Evolutionary conservation across 2,113 vertebrate species (phyloP), one percentile per base, ranked within the genome.

Genomic region (Steatornis caripensis): DNA sequence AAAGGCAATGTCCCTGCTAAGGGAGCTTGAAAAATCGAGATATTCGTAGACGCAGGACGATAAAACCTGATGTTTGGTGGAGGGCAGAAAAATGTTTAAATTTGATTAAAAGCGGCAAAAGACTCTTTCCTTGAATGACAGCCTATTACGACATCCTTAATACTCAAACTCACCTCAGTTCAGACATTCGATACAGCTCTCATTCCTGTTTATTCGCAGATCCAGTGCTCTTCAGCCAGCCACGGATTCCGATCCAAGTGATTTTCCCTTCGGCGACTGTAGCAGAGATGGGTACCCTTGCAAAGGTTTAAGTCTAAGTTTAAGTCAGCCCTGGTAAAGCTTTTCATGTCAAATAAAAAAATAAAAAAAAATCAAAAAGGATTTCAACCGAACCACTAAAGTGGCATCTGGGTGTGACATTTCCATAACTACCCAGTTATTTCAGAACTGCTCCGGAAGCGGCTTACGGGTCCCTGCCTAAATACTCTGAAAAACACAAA

Each of bases 181-280:
- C n/a, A 26, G 21, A 5, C 4, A 1, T 6, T 27, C 5, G 62
- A 9, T 11, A 10, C 27, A 19, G 7, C 24, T 51, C 54, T 16
- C 39, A 16, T 6, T 13, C n/a, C 6, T 15, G 21, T 26, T 46
- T 34, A 12, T 15, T 37, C 57, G 2, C 4, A 23, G 65, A 18
- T 8, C 30, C 22, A 19, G 37, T 2, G 57, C 45, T 66, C 57
- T 22, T 20, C 51, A 10, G 29, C 1, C 9, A 2, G 30, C 11
- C 5, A 37, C 1, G 23, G 54, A 13, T 14, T 10, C 68, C 27
- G 2, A 1, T 6, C 8, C 0, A 7, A 23, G 4, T 6, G 49
- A 12, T 30, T 55, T 64, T 19, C 20, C 49, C 61, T 15, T 3
- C 5, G 48, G 8, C 0, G 24, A 15, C 29, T 1, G 60, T 4